Evolutionary conservation across 2,797 vertebrate genomes (phyloP).

Genomic region (Mareca penelope): DNA sequence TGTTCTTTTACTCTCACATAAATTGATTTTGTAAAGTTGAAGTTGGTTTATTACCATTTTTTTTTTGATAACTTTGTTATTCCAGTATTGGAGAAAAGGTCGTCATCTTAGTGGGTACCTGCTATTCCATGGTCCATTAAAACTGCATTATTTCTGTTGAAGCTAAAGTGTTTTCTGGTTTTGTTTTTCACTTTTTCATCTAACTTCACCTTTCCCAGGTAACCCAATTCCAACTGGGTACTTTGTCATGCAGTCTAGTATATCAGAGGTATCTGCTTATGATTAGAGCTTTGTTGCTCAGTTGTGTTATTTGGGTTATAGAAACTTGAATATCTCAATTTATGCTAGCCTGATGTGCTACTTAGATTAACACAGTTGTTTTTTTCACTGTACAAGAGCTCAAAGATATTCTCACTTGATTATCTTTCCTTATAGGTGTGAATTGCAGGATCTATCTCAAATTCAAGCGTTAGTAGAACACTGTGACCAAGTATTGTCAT

Average conservation of each 20-base stretch:
- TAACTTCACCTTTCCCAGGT: not conserved
- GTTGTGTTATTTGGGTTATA: not conserved
- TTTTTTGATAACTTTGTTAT: conserved; percentile 14
- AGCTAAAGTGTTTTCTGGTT: not conserved
- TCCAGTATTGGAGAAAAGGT: conserved; percentile 47
- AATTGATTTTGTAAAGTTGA: conserved; percentile 45
- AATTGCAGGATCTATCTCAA: not conserved
- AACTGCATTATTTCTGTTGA: not conserved
- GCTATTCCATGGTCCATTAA: not conserved
- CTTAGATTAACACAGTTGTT: not conserved
- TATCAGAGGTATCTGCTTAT: not conserved
- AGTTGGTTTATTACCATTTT: conserved; percentile 41
- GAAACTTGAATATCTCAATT: not conserved
- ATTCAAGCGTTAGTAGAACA: not conserved
- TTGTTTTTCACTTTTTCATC: too few species aligned
- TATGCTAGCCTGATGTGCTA: not conserved
- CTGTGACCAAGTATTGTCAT: not conserved
- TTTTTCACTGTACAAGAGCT: not conserved
- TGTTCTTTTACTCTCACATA: conserved; percentile 44
- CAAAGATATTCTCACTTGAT: not conserved
- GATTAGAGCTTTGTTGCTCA: not conserved
- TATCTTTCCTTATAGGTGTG: not conserved
- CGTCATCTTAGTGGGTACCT: not conserved
- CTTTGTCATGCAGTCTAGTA: not conserved
- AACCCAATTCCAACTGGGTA: not conserved